phyloP scores from a whole-genome alignment of 2,888 invertebrate species.

The Philonicus albiceps region DNA sequence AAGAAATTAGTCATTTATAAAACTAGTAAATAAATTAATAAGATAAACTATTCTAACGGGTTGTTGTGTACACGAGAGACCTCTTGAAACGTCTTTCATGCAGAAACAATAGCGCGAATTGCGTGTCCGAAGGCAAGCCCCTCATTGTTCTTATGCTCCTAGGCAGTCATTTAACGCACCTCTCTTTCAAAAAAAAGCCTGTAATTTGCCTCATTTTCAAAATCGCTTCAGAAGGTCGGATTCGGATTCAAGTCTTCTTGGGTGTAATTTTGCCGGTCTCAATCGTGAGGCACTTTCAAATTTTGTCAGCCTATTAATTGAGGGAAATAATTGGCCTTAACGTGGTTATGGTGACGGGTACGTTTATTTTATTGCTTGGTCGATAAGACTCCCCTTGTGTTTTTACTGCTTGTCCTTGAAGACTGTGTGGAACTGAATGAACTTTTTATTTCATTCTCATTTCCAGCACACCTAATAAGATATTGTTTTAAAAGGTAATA shows the following conservation, averaged over 20 bases:
- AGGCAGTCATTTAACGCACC: constrained; percentile 6
- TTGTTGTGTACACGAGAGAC: not conserved
- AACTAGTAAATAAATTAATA: not conserved
- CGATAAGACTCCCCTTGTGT: not conserved
- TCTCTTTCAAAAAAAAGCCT: not conserved
- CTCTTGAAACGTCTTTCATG: not conserved
- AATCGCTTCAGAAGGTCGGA: constrained; percentile 1
- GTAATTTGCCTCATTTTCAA: not conserved
- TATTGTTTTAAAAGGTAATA: not conserved
- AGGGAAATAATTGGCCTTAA: not conserved
- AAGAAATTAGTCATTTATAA: too few species aligned
- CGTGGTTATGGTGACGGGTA: not conserved
- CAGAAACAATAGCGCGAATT: constrained; percentile 5
- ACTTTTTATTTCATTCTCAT: not conserved
- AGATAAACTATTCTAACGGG: constrained; percentile 19
- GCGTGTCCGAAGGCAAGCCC: constrained; percentile 7
- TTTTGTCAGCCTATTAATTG: not conserved
- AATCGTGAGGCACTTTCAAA: constrained; percentile 9
- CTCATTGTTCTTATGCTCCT: not conserved
- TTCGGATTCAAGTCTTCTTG: not conserved
- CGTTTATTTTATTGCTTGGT: not conserved
- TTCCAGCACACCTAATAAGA: not conserved
- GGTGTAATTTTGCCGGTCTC: not conserved
- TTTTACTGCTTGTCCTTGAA: not conserved
- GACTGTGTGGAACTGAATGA: not conserved